A percentile compares a stretch with the other conserved stretches of the same genome.
These are phyloP conservation scores for Diadumene lineata DNA, from an alignment of 92 coral and sea anemone genomes.

Conservation along the genomic window DNA sequence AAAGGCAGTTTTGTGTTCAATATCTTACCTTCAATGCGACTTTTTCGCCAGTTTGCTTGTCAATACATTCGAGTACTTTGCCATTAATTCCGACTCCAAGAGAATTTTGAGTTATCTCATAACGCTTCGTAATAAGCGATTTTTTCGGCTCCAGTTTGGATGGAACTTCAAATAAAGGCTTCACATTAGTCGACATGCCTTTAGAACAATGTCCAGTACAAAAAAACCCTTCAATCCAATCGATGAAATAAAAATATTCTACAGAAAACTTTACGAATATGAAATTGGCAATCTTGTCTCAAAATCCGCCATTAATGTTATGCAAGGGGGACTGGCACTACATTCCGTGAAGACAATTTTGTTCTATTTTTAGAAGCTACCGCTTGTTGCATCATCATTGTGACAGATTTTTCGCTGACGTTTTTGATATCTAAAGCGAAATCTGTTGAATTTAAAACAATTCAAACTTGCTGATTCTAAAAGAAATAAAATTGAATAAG, in stretches of 20 bases:
- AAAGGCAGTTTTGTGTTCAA: not conserved
- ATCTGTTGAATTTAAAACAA: not conserved
- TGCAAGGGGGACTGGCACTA: slow-evolving; percentile 6
- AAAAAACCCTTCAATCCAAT: not conserved
- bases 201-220: not conserved
- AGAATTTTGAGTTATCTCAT: slow-evolving; percentile 68
- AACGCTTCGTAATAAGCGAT: slow-evolving; percentile 71
- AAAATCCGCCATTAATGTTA: not conserved
- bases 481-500: not conserved
- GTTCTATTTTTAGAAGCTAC: slow-evolving; percentile 5
- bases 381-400: not conserved
- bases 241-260: not conserved
- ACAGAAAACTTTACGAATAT: not conserved
- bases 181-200: slow-evolving; percentile 53
- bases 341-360: not conserved
- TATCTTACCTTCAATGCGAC: slow-evolving; percentile 84
- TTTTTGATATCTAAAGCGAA: not conserved
- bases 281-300: not conserved
- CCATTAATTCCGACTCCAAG: slow-evolving; percentile 99
- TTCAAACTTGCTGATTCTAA: not conserved
- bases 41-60: slow-evolving; percentile 75
- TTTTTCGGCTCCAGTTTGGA: slow-evolving; percentile 66
- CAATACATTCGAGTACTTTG: slow-evolving; percentile 89
- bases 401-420: not conserved
- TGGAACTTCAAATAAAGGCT: slow-evolving; percentile 61